These are phyloP conservation scores for Chironomus riparius DNA, from an alignment of 2,888 invertebrate species.

Conservation along the genomic window DNA sequence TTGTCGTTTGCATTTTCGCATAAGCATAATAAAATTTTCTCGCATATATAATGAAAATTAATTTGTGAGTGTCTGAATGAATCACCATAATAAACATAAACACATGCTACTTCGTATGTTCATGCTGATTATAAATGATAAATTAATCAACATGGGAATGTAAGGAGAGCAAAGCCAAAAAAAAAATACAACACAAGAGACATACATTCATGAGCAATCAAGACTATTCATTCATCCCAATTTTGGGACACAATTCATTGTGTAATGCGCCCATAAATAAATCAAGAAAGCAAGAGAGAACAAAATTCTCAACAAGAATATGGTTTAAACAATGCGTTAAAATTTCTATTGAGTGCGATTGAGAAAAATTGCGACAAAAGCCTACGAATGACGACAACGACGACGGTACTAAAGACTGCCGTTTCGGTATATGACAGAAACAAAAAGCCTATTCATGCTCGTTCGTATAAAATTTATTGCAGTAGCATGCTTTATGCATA, in stretches of 20 bases:
- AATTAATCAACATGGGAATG: not conserved
- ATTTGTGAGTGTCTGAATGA: not conserved
- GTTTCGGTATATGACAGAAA: not conserved
- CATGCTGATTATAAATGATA: not conserved
- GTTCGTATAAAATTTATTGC: conserved; percentile 1
- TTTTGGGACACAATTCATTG: not conserved
- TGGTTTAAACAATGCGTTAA: not conserved
- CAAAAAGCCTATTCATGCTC: not conserved
- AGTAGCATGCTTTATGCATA: not conserved
- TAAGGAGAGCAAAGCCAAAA: not conserved
- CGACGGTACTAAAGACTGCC: not conserved
- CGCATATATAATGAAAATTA: not conserved
- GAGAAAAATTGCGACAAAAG: conserved; percentile 3
- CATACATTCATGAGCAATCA: not conserved
- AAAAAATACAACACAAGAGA: not conserved
- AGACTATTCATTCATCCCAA: not conserved
- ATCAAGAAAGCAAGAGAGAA: not conserved
- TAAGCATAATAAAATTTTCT: not conserved
- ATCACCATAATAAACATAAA: not conserved
- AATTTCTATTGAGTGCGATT: not conserved
- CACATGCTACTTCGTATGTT: not conserved
- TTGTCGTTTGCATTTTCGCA: too few relatives aligned
- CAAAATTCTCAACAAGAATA: not conserved
- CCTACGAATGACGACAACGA: not conserved
- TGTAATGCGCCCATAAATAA: not conserved